phyloP scores from a whole-genome alignment of 2,113 vertebrate genomes.

The Fukomys damarensis region DNA sequence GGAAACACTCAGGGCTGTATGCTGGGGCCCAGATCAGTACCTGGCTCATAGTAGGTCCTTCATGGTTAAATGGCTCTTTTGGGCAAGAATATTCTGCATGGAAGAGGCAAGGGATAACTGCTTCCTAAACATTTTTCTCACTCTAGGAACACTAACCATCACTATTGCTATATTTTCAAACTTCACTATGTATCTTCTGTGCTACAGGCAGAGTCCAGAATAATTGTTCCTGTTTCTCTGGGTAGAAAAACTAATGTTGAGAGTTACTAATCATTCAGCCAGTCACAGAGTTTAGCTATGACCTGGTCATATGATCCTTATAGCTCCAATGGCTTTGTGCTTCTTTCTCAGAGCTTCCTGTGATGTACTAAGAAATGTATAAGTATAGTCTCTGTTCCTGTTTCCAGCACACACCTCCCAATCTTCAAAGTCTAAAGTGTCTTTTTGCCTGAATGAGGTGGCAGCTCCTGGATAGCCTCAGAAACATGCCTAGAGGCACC shows the following conservation, averaged over 20 bases:
- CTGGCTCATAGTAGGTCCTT: background rate
- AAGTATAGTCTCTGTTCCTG: background rate
- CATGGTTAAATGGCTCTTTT: background rate
- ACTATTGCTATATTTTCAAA: background rate
- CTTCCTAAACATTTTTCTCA: background rate
- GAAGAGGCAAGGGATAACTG: background rate
- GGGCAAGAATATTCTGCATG: background rate
- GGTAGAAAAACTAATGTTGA: background rate
- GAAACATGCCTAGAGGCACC: background rate
- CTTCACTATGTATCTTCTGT: background rate
- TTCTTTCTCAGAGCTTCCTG: background rate
- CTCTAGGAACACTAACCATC: background rate
- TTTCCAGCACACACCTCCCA: background rate
- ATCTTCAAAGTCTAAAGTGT: background rate
- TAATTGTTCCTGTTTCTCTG: background rate
- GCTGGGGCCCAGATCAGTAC: background rate
- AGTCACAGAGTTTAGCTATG: background rate
- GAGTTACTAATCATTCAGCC: background rate
- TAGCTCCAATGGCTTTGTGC: background rate
- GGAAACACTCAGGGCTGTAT: background rate
- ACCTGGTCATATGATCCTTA: no score
- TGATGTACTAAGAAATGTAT: background rate
- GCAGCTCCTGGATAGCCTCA: background rate
- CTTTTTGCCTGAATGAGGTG: background rate
- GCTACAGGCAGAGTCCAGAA: background rate